These are phyloP conservation scores for Linyphia triangularis DNA, from an alignment of 2,888 invertebrate species.

Conservation along the genomic window DNA sequence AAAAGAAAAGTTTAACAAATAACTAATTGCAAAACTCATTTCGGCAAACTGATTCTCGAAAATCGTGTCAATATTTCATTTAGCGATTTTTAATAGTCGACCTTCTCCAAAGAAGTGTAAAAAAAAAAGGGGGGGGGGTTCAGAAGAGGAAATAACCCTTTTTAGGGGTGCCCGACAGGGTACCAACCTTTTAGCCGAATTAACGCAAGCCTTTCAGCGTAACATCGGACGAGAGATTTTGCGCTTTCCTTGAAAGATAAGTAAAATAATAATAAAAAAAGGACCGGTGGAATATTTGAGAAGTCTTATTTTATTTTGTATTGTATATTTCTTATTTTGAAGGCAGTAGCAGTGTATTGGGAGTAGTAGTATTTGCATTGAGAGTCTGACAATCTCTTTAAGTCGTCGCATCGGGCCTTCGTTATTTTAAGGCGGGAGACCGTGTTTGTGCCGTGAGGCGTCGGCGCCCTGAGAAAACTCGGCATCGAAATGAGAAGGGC, in stretches of 20 bases:
- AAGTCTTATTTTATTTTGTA: constrained; percentile 53
- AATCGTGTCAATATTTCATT: constrained; percentile 66
- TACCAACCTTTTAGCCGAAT: constrained; percentile 74
- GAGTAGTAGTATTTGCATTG: constrained; percentile 66
- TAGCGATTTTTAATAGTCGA: constrained; percentile 70
- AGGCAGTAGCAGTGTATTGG: neutral
- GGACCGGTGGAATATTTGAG: constrained; percentile 74
- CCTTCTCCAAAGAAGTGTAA: neutral
- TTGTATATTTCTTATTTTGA: constrained; percentile 31
- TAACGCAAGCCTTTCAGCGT: constrained; percentile 57
- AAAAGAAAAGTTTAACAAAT: constrained; percentile 34
- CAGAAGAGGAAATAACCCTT: constrained; percentile 36
- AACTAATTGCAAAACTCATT: constrained; percentile 62
- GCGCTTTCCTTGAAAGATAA: constrained; percentile 18
- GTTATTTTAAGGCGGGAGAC: constrained; percentile 58
- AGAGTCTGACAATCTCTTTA: constrained; percentile 71
- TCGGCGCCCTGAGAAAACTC: constrained; percentile 52
- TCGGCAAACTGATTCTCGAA: constrained; percentile 40
- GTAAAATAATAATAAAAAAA: neutral
- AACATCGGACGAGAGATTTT: neutral
- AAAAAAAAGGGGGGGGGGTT: neutral
- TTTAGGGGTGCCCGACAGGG: too few relatives aligned
- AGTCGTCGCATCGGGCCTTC: constrained; percentile 68
- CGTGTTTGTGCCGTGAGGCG: constrained; percentile 71
- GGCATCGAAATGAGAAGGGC: constrained; percentile 49